Evolutionary conservation across 1,140 invertebrate species (phyloP), one percentile per base, ranked within the genome.

Genomic region (Potamilus streckersoni): DNA sequence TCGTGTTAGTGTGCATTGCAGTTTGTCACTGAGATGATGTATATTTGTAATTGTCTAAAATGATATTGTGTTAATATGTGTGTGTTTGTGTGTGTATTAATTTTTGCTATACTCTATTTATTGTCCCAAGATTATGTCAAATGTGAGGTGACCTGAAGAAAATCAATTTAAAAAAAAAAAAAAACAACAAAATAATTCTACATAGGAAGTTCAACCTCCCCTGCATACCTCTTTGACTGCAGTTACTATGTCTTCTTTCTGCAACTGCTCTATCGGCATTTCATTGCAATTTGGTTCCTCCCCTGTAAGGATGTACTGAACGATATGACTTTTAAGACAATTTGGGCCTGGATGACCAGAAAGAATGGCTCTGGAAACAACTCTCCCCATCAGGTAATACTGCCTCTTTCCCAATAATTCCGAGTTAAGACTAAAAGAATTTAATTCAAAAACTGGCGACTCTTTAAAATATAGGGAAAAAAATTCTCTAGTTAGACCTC

Each of bases 401-500:
- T 72, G 23, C 17, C 20, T 72, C 63, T 72, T 72, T 13, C 64
- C 13, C 13, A 72, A 49, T 27, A 63, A 38, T n/a, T 62, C 23
- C 14, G 59, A 13, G 23, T 72, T 61, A 55, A 72, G 63, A n/a
- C 70, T 75, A 16, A 69, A 56, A 15, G 49, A 12, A 62, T 49
- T 65, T 16, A 57, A 60, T n/a, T 75, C 68, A 61, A 75, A 69
- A n/a, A 69, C 65, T 2, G 73, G 73, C 15, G 73, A 64, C 27
- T 77, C 13, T n/a, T 69, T 58, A 65, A 27, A 77, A 13, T 65
- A 31, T 11, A 77, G 27, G 23, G 71, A 8, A 38, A 77, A 2
- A n/a, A 77, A 77, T 19, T 77, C 71, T 64, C 65, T 64, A 19
- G 71, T 74, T 0, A 77, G 49, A 56, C 75, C 75, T 49, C 75